Evolutionary conservation across 2,113 vertebrate genomes (phyloP).

Genomic region (Dicentrarchus labrax): DNA sequence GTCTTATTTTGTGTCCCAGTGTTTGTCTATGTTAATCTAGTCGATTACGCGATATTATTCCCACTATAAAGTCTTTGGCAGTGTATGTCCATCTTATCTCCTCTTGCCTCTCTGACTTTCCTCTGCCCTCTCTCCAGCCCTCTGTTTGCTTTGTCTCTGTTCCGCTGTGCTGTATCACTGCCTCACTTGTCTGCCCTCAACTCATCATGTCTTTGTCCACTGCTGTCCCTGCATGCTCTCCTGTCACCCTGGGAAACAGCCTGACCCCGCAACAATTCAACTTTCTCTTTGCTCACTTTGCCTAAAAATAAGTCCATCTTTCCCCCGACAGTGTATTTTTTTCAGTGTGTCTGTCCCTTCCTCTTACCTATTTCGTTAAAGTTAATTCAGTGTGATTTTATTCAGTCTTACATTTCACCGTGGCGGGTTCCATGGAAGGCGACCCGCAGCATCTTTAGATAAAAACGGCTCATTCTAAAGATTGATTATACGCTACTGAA

Average conservation of each 20-base stretch:
- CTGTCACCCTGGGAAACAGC: slow-evolving; percentile 9
- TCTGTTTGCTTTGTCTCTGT: neutral
- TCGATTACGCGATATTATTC: neutral
- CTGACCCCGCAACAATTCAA: neutral
- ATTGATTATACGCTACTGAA: no score
- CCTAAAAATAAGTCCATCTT: neutral
- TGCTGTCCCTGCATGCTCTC: neutral
- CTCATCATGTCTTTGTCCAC: neutral
- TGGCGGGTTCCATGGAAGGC: no score
- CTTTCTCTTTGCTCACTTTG: neutral
- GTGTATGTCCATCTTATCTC: neutral
- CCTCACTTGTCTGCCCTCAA: neutral
- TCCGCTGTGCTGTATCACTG: neutral
- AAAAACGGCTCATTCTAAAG: no score
- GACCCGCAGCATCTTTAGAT: no score
- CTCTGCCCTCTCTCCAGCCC: neutral
- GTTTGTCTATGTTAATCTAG: neutral
- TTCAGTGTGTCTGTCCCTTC: neutral
- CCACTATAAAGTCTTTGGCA: neutral
- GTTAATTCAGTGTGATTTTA: no score
- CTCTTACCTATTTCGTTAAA: no score
- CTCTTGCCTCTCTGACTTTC: neutral
- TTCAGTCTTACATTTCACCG: no score
- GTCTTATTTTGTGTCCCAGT: neutral
- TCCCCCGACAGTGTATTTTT: neutral